Base-by-base conservation (phyloP, 2,797 vertebrate genomes). In the Neosilurus hyrtlii region DNA sequence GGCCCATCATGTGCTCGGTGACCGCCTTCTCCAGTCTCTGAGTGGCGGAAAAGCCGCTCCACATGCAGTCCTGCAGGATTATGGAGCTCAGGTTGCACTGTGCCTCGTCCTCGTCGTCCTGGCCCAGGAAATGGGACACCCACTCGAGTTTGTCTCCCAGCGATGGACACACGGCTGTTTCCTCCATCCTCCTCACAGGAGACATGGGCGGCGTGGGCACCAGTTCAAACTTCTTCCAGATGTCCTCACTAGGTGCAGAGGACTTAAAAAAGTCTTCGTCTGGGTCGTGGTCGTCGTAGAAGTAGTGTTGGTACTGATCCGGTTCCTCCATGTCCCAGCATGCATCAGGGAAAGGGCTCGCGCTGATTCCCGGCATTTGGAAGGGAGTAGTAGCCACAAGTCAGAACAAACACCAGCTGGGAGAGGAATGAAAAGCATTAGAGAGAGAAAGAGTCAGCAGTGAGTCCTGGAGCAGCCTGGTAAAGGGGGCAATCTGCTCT, bases 171-270 rank as follows among this genome's bases (percentile, higher is more conserved):
- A 92, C 88, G 22, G 84, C 86, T 82, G 90, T 88, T 80, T 91
- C 94, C 76, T 96, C 95, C 16, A 90, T 89, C 16, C 89, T 83
- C 89, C 95, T 94, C 87, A 94, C 91, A 0, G 96, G 96, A 65
- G 96, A 97, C 91, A 95, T 92, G 89, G 96, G 96, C 93, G 96
- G 89, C 95, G 97, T 91, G 93, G 96, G 92, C 84, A 99, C 96
- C 88, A 98, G 94, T 92, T 99, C 97, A 87, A 99, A 99, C 94
- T 99, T 99, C 94, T 99, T 98, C 98, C 98, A 99, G 88, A 99
- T 98, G 90, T 99, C 98, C 92, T 98, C 97, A 83, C 97, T 97
- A 87, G 97, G 97, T 12, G 96, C 97, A 4, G 96, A 97, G 86
- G 96, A 97, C 90, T 96, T 96, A 90, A 97, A 96, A 89, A 97